Evolutionary conservation across 2,888 invertebrate species (phyloP).

Genomic region (Eueremaeus valkanovi): DNA sequence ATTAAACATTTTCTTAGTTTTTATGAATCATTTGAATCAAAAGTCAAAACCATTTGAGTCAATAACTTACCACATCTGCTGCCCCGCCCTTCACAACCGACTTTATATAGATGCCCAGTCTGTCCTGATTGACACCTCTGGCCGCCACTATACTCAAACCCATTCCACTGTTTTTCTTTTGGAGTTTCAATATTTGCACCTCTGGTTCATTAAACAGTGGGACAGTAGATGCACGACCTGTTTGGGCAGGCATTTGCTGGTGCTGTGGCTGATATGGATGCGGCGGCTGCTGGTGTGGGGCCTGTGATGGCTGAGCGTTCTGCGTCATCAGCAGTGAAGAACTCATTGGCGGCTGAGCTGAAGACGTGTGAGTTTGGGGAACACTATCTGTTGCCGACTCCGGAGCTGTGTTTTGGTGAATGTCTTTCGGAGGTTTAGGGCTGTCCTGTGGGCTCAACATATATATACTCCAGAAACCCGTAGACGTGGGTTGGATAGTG

Average conservation of each 20-base stretch:
- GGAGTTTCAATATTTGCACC: constrained; percentile 77
- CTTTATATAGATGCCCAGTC: constrained; percentile 96
- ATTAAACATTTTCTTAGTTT: not conserved
- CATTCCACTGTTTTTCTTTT: constrained; percentile 94
- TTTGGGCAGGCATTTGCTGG: not conserved
- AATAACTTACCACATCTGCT: constrained; percentile 55
- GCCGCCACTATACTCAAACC: constrained; percentile 98
- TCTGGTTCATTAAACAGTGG: constrained; percentile 59
- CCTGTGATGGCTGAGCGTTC: constrained; percentile 37
- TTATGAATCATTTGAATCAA: not conserved
- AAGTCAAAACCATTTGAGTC: not conserved
- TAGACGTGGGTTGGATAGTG: constrained; percentile 82
- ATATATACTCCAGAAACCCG: constrained; percentile 93
- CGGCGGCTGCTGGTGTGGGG: constrained; percentile 16
- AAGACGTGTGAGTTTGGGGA: constrained; percentile 43
- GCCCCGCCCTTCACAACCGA: constrained; percentile 80
- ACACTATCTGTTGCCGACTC: constrained; percentile 23
- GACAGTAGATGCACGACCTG: not conserved
- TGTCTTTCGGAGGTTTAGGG: constrained; percentile 18
- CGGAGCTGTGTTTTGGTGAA: constrained; percentile 13
- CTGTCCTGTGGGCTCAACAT: constrained; percentile 57
- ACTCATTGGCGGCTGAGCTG: constrained; percentile 41
- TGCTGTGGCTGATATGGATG: constrained; percentile 18
- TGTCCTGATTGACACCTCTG: constrained; percentile 69
- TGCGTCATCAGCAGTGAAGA: constrained; percentile 37